Evolutionary conservation across 2,888 invertebrate genomes (phyloP).

Genomic region (Rhingia campestris): DNA sequence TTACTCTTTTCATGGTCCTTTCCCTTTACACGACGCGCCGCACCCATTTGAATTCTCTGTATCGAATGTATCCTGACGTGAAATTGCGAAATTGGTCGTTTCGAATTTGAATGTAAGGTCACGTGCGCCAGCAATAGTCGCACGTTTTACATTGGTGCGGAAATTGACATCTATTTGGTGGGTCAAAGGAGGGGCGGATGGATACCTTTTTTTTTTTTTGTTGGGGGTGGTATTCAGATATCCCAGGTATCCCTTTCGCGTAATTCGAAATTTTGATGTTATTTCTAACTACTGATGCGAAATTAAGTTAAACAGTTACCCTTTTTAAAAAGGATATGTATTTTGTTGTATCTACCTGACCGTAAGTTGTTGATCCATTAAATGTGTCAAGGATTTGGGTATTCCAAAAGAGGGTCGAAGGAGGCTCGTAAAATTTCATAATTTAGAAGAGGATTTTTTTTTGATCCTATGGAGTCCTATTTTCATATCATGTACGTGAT

Average conservation of each 20-base stretch:
- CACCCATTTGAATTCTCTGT: slow-evolving; percentile 30
- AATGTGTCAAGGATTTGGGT: slow-evolving; percentile 35
- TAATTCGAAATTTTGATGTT: slow-evolving; percentile 59
- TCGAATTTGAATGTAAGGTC: slow-evolving; percentile 63
- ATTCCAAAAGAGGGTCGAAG: slow-evolving; percentile 10
- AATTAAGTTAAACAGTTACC: slow-evolving; percentile 57
- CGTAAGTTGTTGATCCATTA: slow-evolving; percentile 36
- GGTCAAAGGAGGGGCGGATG: neutral
- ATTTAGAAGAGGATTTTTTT: slow-evolving; percentile 63
- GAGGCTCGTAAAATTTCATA: slow-evolving; percentile 70
- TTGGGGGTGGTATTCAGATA: neutral
- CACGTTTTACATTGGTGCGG: slow-evolving; percentile 73
- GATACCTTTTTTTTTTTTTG: slow-evolving; percentile 14
- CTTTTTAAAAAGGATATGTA: too few species aligned
- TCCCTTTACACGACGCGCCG: too few species aligned
- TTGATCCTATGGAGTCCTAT: slow-evolving; percentile 2
- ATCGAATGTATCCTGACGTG: slow-evolving; percentile 37
- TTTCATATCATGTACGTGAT: slow-evolving; percentile 54
- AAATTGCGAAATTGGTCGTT: slow-evolving; percentile 66
- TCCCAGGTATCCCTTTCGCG: slow-evolving; percentile 29
- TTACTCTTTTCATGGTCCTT: slow-evolving; percentile 12
- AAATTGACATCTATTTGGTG: slow-evolving; percentile 65
- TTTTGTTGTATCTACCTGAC: neutral
- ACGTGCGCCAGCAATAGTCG: slow-evolving; percentile 71
- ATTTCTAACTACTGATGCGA: slow-evolving; percentile 39